Evolutionary conservation across 2,797 vertebrate genomes (phyloP).

Genomic region (Microchirus variegatus): DNA sequence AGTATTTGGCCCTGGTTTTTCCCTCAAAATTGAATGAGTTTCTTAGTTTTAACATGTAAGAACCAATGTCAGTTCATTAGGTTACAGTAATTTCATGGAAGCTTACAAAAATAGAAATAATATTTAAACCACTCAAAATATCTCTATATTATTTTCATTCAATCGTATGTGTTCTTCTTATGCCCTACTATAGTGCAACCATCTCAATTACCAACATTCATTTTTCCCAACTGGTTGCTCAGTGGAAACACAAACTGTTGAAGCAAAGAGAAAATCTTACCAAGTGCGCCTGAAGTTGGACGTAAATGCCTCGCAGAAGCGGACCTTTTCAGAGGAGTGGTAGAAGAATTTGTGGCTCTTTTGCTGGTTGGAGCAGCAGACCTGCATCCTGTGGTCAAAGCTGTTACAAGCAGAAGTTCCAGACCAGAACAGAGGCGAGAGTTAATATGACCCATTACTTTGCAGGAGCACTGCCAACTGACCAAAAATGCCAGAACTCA

Average conservation of each 20-base stretch:
- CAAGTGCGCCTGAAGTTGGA: slow-evolving; percentile 27
- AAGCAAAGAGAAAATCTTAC: slow-evolving; percentile 52
- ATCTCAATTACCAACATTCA: too few relatives aligned
- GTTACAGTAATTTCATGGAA: too few relatives aligned
- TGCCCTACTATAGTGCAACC: too few relatives aligned
- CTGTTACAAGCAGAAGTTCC: slow-evolving; percentile 48
- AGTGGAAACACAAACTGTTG: background rate
- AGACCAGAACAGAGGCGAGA: slow-evolving; percentile 35
- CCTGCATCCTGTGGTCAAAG: slow-evolving; percentile 55
- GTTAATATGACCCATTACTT: slow-evolving; percentile 38
- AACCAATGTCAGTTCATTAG: too few relatives aligned
- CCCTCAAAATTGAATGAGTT: too few relatives aligned
- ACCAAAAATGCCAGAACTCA: background rate
- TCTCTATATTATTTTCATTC: too few relatives aligned
- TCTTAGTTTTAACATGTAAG: too few relatives aligned
- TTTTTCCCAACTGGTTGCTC: too few relatives aligned
- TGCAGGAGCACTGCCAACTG: slow-evolving; percentile 7
- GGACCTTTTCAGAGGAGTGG: slow-evolving; percentile 45
- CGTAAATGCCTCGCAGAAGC: slow-evolving; percentile 40
- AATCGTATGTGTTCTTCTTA: too few relatives aligned
- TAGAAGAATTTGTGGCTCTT: slow-evolving; percentile 27
- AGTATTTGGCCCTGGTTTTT: background rate
- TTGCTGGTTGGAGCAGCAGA: slow-evolving; percentile 36
- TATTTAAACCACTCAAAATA: background rate
- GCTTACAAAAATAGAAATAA: too few relatives aligned